A percentile compares a stretch with the other conserved stretches of the same genome.
Evolutionary conservation across 2,113 vertebrate species (phyloP).

Genomic region (Manacus vitellinus): DNA sequence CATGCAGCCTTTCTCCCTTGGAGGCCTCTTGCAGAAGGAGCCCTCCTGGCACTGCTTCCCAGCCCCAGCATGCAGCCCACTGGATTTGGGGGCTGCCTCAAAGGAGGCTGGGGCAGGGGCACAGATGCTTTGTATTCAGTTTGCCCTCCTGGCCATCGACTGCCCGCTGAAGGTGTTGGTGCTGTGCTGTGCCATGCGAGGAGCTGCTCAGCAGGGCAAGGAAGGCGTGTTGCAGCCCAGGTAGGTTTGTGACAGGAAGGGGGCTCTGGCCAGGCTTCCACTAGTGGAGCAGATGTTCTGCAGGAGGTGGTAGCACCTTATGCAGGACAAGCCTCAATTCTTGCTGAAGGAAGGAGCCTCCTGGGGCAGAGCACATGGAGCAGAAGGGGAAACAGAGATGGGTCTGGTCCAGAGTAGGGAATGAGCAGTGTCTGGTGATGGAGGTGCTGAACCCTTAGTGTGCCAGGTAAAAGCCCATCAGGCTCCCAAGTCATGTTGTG

Average conservation of each 20-base stretch:
- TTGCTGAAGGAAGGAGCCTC: background rate
- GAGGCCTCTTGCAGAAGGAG: background rate
- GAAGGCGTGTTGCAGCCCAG: background rate
- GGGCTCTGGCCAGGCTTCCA: background rate
- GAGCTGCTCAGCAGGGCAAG: background rate
- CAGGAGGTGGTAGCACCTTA: background rate
- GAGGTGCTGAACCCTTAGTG: background rate
- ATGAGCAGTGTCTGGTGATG: background rate
- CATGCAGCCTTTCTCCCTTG: background rate
- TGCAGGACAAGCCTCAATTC: background rate
- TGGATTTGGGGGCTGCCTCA: background rate
- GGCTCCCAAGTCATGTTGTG: background rate
- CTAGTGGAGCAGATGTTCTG: background rate
- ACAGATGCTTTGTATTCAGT: background rate
- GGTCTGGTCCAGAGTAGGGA: background rate
- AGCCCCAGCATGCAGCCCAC: background rate
- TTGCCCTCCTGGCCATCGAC: background rate
- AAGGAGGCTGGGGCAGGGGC: background rate
- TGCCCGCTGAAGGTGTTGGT: background rate
- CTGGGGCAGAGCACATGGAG: background rate
- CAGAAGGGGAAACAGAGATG: background rate
- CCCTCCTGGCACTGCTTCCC: background rate
- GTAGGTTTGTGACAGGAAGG: background rate
- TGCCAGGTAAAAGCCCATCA: background rate
- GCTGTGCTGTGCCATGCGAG: rapidly evolving